Conservation (phyloP, 2,888 invertebrate genomes). For the Parnassius apollo region DNA sequence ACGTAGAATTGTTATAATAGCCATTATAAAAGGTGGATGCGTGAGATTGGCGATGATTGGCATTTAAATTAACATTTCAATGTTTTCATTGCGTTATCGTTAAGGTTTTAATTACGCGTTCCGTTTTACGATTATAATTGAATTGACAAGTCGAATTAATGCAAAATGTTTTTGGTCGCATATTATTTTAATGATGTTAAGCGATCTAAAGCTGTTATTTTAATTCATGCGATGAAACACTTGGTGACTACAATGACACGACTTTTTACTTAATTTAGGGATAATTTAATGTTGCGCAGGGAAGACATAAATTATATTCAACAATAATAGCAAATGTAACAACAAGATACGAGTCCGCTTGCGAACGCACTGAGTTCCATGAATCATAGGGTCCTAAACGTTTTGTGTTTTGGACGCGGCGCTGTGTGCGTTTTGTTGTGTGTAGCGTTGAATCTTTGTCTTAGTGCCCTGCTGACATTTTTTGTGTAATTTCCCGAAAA, state of each 20-base stretch:
- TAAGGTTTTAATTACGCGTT: too few species aligned
- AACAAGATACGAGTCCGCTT: conserved; percentile 31
- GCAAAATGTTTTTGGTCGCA: not conserved
- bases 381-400: conserved; percentile 36
- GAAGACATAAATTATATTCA: conserved; percentile 52
- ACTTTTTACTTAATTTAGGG: too few species aligned
- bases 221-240: too few species aligned
- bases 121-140: too few species aligned
- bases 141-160: too few species aligned
- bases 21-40: not conserved
- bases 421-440: conserved; percentile 42
- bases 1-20: not conserved
- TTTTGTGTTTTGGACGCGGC: conserved; percentile 38
- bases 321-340: conserved; percentile 43
- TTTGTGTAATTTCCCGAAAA: conserved; percentile 25
- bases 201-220: too few species aligned
- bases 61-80: not conserved
- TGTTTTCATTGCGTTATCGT: not conserved
- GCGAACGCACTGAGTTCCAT: conserved; percentile 30
- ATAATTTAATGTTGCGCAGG: conserved; percentile 38
- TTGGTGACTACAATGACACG: too few species aligned
- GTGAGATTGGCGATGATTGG: not conserved
- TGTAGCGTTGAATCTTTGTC: conserved; percentile 34
- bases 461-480: conserved; percentile 52
- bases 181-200: not conserved